These are phyloP conservation scores for Gnathonemus longibarbis DNA, from an alignment of 2,113 vertebrate genomes.

Conservation along the genomic window DNA sequence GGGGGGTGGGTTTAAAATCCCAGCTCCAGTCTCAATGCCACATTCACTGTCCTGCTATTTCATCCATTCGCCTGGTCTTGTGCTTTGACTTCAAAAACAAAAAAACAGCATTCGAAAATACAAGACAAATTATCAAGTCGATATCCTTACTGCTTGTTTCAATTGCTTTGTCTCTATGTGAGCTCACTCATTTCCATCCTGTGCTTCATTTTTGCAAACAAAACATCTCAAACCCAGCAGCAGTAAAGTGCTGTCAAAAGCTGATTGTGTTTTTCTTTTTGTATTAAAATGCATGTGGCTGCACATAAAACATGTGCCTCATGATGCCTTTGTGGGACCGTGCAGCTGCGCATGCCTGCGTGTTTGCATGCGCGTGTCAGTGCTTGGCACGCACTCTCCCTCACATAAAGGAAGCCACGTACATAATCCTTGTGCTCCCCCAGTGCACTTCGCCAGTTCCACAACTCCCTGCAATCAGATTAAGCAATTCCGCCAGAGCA, in stretches of 20 bases:
- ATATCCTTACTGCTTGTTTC: not conserved
- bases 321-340: slow-evolving; percentile 10
- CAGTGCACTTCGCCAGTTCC: slow-evolving; percentile 40
- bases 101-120: not conserved
- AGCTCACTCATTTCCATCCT: not conserved
- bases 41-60: not conserved
- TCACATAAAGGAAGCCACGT: not conserved
- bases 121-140: not conserved
- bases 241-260: not conserved
- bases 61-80: not conserved
- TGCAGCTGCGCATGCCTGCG: not conserved
- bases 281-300: not conserved
- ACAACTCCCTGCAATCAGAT: slow-evolving; percentile 44
- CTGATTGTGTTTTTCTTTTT: not conserved
- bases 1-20: not conserved
- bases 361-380: not conserved
- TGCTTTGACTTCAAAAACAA: not conserved
- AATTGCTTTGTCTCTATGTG: not conserved
- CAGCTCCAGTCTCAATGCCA: not conserved
- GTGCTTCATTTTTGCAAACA: not conserved
- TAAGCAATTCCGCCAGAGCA: slow-evolving; percentile 39
- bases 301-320: slow-evolving; percentile 15
- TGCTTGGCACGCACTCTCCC: slow-evolving; percentile 3
- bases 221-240: not conserved
- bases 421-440: slow-evolving; percentile 22